Conservation (phyloP, 2,113 vertebrate genomes). For the Genyomyrus donnyi region DNA sequence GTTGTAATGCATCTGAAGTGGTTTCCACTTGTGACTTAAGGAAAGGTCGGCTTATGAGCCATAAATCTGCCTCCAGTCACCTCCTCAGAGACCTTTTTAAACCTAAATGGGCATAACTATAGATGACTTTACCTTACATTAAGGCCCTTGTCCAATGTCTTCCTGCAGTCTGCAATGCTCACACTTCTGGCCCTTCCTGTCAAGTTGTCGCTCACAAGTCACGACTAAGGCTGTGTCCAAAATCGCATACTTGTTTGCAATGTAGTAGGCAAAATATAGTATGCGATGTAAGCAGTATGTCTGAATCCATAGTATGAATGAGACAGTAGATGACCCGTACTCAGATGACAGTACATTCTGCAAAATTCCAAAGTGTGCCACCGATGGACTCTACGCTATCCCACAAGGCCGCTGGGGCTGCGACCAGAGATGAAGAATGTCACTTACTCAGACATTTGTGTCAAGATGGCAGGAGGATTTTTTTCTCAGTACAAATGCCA, state of each 20-base stretch:
- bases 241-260: not conserved
- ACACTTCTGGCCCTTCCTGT: not conserved
- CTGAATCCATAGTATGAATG: not conserved
- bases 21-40: not conserved
- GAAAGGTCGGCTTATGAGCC: not conserved
- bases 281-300: not conserved
- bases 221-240: not conserved
- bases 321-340: not conserved
- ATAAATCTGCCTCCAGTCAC: not conserved
- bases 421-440: not conserved
- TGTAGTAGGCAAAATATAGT: not conserved
- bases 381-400: not conserved
- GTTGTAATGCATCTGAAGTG: not conserved
- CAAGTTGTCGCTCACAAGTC: not conserved
- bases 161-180: not conserved
- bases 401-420: not conserved
- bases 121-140: not conserved
- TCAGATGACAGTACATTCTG: not conserved
- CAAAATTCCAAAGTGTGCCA: not conserved
- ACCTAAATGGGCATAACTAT: not conserved
- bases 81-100: not conserved
- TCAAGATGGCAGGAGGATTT: not conserved
- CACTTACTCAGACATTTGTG: not conserved
- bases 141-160: not conserved
- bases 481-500: not conserved